These are phyloP conservation scores for Crypturellus tataupa DNA, from an alignment of 2,797 vertebrate genomes.

Conservation along the genomic window DNA sequence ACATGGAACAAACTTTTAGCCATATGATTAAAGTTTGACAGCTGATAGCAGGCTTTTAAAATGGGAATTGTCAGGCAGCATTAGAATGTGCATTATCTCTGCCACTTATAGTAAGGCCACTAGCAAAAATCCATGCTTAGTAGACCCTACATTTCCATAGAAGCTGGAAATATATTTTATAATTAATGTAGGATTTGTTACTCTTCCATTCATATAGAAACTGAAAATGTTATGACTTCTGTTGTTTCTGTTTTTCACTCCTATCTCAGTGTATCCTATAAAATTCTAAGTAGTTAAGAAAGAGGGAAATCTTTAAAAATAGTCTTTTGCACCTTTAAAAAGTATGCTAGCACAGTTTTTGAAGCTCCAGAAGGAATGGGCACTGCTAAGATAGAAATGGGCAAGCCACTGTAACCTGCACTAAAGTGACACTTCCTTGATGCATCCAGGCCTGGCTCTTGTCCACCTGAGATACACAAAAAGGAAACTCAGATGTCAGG, in stretches of 20 bases:
- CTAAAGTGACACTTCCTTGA: not conserved
- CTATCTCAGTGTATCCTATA: not conserved
- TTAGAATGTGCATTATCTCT: not conserved
- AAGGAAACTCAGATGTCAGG: not conserved
- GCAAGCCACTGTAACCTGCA: not conserved
- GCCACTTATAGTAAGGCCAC: not conserved
- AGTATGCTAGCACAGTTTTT: not conserved
- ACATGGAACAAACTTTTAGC: not conserved
- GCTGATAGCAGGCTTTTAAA: constrained; percentile 24
- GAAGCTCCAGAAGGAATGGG: not conserved
- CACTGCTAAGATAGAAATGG: not conserved
- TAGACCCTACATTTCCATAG: not conserved
- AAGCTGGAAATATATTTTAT: not conserved
- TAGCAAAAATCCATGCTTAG: constrained; percentile 32
- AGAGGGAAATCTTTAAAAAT: not conserved
- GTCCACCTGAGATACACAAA: not conserved
- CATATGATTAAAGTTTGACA: not conserved
- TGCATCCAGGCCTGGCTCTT: not conserved
- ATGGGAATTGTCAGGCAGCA: not conserved
- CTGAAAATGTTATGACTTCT: not conserved
- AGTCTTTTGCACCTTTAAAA: not conserved
- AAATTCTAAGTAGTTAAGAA: not conserved
- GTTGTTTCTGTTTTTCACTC: not conserved
- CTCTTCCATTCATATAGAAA: not conserved
- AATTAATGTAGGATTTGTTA: not conserved